phyloP scores from a whole-genome alignment of 2,888 invertebrate species.

The Acrobasis suavella region DNA sequence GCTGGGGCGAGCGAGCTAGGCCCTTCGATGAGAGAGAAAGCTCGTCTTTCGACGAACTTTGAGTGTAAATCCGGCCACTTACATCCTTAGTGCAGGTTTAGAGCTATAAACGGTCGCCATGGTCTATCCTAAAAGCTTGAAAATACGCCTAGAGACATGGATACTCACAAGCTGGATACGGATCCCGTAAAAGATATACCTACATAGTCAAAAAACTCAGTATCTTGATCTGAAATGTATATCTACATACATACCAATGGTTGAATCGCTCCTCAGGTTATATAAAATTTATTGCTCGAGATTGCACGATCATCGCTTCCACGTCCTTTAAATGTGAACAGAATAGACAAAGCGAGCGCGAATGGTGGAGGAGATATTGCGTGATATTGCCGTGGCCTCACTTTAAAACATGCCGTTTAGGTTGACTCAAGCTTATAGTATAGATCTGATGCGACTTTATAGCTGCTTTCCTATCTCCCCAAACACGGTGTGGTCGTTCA shows the following conservation, averaged over 20 bases:
- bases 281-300: background rate
- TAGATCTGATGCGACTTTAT: background rate
- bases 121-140: background rate
- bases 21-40: slow-evolving; percentile 75
- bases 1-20: slow-evolving; percentile 69
- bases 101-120: slow-evolving; percentile 10
- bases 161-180: too few species aligned
- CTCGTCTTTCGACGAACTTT: slow-evolving; percentile 75
- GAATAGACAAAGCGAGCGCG: too few species aligned
- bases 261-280: background rate
- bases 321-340: too few species aligned
- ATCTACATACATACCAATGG: background rate
- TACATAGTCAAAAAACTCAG: too few species aligned
- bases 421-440: background rate
- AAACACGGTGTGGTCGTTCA: background rate
- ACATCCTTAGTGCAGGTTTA: slow-evolving; percentile 32
- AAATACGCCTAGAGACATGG: background rate
- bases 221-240: too few species aligned
- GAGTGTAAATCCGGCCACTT: slow-evolving; percentile 45
- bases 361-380: too few species aligned
- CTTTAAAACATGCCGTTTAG: background rate
- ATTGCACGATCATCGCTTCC: background rate
- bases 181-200: too few species aligned
- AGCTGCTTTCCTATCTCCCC: background rate
- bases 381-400: too few species aligned